Conservation (phyloP, 2,797 vertebrate species). For the Oreochromis grahami region DNA sequence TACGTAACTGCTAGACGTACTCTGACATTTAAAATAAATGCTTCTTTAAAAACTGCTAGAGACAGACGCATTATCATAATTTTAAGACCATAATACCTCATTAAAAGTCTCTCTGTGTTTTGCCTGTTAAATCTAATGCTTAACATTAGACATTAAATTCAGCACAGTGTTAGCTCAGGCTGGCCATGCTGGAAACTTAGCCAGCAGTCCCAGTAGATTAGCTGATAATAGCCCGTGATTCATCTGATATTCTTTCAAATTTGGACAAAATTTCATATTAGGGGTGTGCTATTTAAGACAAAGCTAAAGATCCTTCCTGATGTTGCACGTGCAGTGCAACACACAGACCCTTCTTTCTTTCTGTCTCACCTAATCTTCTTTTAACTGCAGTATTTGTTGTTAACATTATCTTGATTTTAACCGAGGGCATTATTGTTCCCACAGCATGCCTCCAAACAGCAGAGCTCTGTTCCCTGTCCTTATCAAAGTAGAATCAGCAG, state of each 20-base stretch:
- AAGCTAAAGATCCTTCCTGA: not conserved
- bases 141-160: not conserved
- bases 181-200: not conserved
- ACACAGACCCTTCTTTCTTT: not conserved
- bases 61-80: not conserved
- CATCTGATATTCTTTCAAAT: not conserved
- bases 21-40: not conserved
- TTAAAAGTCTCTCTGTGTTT: not conserved
- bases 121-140: not conserved
- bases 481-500: not conserved
- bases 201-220: not conserved
- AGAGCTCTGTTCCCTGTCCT: not conserved
- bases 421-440: not conserved
- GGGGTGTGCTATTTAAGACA: not conserved
- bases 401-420: not conserved
- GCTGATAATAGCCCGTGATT: not conserved
- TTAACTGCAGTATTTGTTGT: not conserved
- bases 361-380: not conserved
- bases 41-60: not conserved
- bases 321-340: not conserved
- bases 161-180: not conserved
- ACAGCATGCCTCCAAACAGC: not conserved
- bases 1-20: not conserved
- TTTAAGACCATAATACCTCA: not conserved
- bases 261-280: not conserved